Base-by-base conservation (phyloP, 1,140 invertebrate genomes). In the Heliconius congener region DNA sequence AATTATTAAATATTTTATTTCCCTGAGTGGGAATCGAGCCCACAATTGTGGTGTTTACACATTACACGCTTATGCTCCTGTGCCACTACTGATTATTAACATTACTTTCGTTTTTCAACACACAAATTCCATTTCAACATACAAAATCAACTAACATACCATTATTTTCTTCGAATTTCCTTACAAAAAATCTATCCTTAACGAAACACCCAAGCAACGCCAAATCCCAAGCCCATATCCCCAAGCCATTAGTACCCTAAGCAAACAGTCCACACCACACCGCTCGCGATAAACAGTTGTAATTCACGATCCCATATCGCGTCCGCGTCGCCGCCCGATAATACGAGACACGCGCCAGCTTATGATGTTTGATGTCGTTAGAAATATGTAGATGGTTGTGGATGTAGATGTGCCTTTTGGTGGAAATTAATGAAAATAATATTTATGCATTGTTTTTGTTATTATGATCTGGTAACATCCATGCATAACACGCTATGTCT, bases 261-360 rank as follows among this genome's bases (percentile, higher is more conserved):
- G 86, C 85, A 88, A 88, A 88, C 86, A 87, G 77, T 77, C 81
- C 85, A 75, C 85, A 88, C 90, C 88, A 84, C 89, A 89, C 85
- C 78, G 87, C 88, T 87, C 85, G 81, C 90, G 89, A 90, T 94
- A 92, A 93, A 93, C 87, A 88, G 84, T 90, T 93, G 92, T 94
- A 92, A 93, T 91, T 90, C 89, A 90, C 85, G 88, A 86, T 90
- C 85, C 85, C 87, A 79, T 87, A 90, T 90, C 88, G 87, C 84
- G 60, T 66, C 60, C 60, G 60, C 60, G 84, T 90, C 90, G 87
- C 66, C 87, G 88, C 60, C 81, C 86, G 90, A 91, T 94, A 94
- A 94, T 94, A 86, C 91, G 87, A 73, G 90, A 73, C 91, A 91
- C 92, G 91, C 90, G 92, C 81, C 87, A 84, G 88, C 83, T 92